Evolutionary conservation across 2,888 invertebrate species (phyloP), one percentile per base, ranked within the genome.

Genomic region (Hipparchia semele): DNA sequence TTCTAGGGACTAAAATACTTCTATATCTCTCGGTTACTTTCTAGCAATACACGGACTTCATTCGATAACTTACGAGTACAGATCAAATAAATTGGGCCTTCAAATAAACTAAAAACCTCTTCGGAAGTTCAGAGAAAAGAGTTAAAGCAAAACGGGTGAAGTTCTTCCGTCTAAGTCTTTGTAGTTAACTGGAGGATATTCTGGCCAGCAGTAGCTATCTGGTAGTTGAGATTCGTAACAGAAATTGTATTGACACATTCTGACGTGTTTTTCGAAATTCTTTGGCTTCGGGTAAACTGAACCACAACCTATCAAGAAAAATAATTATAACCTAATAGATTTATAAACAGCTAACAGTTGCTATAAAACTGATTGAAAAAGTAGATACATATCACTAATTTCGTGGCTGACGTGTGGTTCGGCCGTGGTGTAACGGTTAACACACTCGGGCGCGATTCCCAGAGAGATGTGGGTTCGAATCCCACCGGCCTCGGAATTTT

Each of bases 211-310:
- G 64, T 82, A 87, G 0, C 58, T 54, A 4, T 82, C 82, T 0
- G 84, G 81, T 68, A 86, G 61, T 3, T 82, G 72, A 3, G 54
- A 49, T 58, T 75, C 77, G 67, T 86, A 86, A 70, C 62, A 59
- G 49, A 72, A 79, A 68, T 81, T 72, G 74, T 78, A 86, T 65
- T 72, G 82, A 68, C 92, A 94, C 67, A 86, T 87, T 75, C 87
- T 84, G 71, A 96, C 89, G 79, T 95, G 95, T 51, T 83, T 79
- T 58, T 86, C 83, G 80, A 95, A 94, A 84, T 95, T 91, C 72
- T 90, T 89, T 46, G 96, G 95, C 79, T 93, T 94, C 0, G 95
- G 96, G 82, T 95, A 95, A 51, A 94, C 91, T 23, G 95, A 95
- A 9, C 95, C 95, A 76, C 94, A 85, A 76, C 95, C 95, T 94